phyloP scores from a whole-genome alignment of 2,888 invertebrate genomes.

The Pollenia griseotomentosa region DNA sequence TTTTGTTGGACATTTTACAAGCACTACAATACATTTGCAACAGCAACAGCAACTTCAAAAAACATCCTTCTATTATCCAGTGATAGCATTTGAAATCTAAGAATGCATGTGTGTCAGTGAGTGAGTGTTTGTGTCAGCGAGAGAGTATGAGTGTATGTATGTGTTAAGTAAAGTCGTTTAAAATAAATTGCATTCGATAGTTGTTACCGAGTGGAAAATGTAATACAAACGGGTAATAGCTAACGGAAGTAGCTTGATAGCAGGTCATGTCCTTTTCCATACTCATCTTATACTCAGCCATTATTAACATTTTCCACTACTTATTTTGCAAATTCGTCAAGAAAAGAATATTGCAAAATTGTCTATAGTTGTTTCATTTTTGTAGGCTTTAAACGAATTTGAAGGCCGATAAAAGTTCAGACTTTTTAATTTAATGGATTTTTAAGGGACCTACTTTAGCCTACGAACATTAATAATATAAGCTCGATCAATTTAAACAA shows the following conservation, averaged over 20 bases:
- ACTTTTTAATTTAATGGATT: too few species aligned
- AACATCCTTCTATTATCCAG: constrained; percentile 31
- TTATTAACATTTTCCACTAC: background rate
- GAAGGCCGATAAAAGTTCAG: too few species aligned
- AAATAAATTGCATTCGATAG: constrained; percentile 63
- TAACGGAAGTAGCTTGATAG: constrained; percentile 56
- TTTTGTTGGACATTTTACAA: constrained; percentile 16
- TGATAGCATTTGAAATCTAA: constrained; percentile 27
- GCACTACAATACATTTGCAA: background rate
- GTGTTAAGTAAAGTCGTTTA: constrained; percentile 36
- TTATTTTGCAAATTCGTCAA: too few species aligned
- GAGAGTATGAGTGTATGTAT: background rate
- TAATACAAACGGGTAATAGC: constrained; percentile 50
- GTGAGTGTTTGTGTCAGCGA: background rate
- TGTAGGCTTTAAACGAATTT: too few species aligned
- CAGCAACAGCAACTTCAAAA: constrained; percentile 5
- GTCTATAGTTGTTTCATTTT: too few species aligned
- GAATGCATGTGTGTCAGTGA: background rate
- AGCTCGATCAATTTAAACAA: too few species aligned
- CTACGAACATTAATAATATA: too few species aligned
- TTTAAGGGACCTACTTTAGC: too few species aligned
- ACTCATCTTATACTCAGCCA: constrained; percentile 17
- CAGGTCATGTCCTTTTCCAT: constrained; percentile 54
- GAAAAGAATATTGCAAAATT: too few species aligned
- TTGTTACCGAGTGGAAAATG: constrained; percentile 34